phyloP scores from a whole-genome alignment of 2,888 invertebrate species.

The Callinectes sapidus region DNA sequence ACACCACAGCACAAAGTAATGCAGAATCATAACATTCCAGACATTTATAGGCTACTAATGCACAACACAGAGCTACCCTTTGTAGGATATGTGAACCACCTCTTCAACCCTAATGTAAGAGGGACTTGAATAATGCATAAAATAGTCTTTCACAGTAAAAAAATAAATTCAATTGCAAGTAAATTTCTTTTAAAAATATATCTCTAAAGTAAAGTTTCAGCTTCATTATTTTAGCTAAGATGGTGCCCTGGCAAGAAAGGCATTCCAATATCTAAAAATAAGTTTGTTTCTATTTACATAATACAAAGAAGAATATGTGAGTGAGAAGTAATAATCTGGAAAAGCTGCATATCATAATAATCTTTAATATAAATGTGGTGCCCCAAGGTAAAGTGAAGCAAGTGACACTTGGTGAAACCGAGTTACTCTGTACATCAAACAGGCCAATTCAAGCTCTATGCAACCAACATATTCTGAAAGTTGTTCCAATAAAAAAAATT shows the following conservation, averaged over 20 bases:
- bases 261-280: background rate
- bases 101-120: background rate
- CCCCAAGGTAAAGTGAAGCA: no score
- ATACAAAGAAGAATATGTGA: background rate
- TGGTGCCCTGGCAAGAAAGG: background rate
- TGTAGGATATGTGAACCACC: background rate
- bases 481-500: no score
- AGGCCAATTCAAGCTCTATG: no score
- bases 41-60: slow-evolving; percentile 15
- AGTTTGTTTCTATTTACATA: background rate
- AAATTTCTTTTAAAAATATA: background rate
- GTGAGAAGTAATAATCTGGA: background rate
- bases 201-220: background rate
- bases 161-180: background rate
- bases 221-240: background rate
- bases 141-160: background rate
- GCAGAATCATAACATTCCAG: slow-evolving; percentile 39
- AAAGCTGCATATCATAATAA: background rate
- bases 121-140: background rate
- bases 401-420: no score
- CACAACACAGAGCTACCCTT: background rate
- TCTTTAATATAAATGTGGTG: no score
- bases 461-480: no score
- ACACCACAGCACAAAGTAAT: slow-evolving; percentile 20
- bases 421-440: no score